A percentile compares a stretch with the other conserved stretches of the same genome.
Evolutionary conservation across 2,797 vertebrate genomes (phyloP).

Genomic region (Tapirus indicus): DNA sequence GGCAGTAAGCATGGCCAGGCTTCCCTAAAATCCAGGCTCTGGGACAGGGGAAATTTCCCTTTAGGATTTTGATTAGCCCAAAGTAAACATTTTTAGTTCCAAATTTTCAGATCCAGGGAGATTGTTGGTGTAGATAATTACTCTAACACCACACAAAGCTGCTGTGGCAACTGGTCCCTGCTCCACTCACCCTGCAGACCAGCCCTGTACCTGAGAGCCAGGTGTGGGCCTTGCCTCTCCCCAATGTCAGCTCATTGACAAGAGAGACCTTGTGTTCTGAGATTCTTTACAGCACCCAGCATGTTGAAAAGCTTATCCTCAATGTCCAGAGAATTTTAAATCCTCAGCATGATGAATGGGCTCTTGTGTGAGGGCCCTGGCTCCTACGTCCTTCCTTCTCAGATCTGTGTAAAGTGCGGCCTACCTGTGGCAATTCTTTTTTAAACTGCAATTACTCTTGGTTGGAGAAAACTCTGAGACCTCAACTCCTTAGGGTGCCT

Average conservation of each 20-base stretch:
- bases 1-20: too few relatives aligned
- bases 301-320: neutral
- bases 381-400: neutral
- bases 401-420: neutral
- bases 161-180: neutral
- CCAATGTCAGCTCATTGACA: neutral
- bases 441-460: neutral
- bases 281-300: neutral
- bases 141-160: neutral
- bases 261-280: neutral
- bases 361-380: neutral
- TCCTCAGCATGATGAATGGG: neutral
- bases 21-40: neutral
- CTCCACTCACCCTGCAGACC: neutral
- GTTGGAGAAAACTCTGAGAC: neutral
- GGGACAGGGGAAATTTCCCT: neutral
- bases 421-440: neutral
- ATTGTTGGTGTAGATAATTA: neutral
- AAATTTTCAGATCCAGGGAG: neutral
- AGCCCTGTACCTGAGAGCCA: neutral
- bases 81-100: slow-evolving; percentile 32
- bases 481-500: neutral
- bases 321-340: neutral
- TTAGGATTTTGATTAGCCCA: neutral
- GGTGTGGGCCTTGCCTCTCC: neutral